Conservation (phyloP, 2,797 vertebrate genomes). For the Eulemur coronatus region DNA sequence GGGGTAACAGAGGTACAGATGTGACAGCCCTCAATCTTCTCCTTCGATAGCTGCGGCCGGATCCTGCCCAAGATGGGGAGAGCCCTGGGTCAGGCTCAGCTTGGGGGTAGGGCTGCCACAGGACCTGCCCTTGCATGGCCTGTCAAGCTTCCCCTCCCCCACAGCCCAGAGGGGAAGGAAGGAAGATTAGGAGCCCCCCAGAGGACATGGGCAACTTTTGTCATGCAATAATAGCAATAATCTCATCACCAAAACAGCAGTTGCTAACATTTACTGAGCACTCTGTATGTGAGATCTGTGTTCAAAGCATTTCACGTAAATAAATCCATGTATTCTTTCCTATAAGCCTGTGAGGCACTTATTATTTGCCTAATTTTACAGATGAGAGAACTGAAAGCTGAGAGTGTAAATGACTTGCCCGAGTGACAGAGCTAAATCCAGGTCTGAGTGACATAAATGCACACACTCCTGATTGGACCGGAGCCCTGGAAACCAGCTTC, state of each 20-base stretch:
- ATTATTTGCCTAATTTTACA: background rate
- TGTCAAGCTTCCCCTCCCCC: background rate
- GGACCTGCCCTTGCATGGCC: background rate
- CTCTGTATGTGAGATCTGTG: fast-evolving
- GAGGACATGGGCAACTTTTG: background rate
- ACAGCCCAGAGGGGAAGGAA: background rate
- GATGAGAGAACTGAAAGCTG: background rate
- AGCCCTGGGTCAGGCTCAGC: background rate
- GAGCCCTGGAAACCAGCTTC: background rate
- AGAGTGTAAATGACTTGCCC: background rate
- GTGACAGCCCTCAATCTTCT: constrained; percentile 98
- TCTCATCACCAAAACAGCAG: background rate
- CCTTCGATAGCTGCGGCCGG: constrained; percentile 97
- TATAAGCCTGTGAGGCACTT: background rate
- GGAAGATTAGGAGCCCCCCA: background rate
- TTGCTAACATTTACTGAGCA: background rate
- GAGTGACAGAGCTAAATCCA: background rate
- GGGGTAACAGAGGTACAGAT: constrained; percentile 96
- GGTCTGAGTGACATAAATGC: background rate
- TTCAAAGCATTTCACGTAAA: background rate
- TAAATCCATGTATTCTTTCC: background rate
- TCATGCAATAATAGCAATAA: fast-evolving
- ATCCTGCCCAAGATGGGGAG: constrained; percentile 85
- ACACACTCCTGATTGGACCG: fast-evolving
- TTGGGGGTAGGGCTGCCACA: background rate